These are phyloP conservation scores for Ophthalmolycus amberensis DNA, from an alignment of 2,113 vertebrate species.

Conservation along the genomic window DNA sequence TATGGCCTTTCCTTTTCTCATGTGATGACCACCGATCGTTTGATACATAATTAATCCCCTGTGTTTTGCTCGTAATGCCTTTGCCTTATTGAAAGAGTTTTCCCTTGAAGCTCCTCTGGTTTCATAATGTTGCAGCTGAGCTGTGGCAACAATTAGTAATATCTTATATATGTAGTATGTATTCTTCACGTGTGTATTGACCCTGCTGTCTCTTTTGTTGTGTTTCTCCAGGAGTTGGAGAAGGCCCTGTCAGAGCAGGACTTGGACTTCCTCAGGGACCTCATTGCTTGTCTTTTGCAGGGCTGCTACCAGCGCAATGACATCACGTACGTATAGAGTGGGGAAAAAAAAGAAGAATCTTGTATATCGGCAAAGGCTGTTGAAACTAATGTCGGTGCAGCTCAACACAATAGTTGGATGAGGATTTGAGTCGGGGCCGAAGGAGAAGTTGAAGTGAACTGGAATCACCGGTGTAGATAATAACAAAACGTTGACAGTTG, in stretches of 20 bases:
- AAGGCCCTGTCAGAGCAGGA: slow-evolving; percentile 93
- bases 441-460: neutral
- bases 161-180: neutral
- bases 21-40: neutral
- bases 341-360: neutral
- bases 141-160: neutral
- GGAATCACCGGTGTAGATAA: neutral
- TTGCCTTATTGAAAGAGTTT: neutral
- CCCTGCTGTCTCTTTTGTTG: neutral
- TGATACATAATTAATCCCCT: neutral
- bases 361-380: neutral
- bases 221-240: slow-evolving; percentile 90
- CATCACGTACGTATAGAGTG: slow-evolving; percentile 91
- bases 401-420: neutral
- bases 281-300: slow-evolving; percentile 94
- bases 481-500: neutral
- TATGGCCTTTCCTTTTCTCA: neutral
- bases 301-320: slow-evolving; percentile 98
- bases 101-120: neutral
- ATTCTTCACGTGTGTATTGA: neutral
- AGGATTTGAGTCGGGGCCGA: neutral
- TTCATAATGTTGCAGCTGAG: neutral
- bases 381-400: neutral
- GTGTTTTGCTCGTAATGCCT: neutral
- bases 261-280: slow-evolving; percentile 92